phyloP scores from a whole-genome alignment of 2,113 vertebrate genomes.

The Lagenorhynchus albirostris region DNA sequence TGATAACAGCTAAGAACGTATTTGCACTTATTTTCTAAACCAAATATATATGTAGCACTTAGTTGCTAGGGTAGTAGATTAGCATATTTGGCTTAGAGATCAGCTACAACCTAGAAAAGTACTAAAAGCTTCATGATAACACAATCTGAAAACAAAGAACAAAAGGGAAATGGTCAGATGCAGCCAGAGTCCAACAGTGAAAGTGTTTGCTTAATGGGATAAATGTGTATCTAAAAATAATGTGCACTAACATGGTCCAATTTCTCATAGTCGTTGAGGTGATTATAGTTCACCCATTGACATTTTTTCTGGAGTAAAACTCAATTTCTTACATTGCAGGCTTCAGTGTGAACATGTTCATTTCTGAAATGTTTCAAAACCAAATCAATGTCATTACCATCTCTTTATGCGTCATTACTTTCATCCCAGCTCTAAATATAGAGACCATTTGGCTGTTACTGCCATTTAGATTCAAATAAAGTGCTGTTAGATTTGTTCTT shows the following conservation, averaged over 20 bases:
- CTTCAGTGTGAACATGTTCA: conserved; percentile 49
- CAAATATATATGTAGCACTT: conserved; percentile 43
- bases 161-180: conserved; percentile 35
- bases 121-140: conserved; percentile 56
- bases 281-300: conserved; percentile 43
- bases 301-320: conserved; percentile 51
- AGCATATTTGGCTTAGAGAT: conserved; percentile 49
- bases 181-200: conserved; percentile 26
- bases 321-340: conserved; percentile 35
- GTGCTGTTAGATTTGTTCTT: conserved; percentile 33
- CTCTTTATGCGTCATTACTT: conserved; percentile 53
- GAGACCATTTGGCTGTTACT: conserved; percentile 31
- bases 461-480: conserved; percentile 51
- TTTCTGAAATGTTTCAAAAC: conserved; percentile 59
- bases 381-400: conserved; percentile 33
- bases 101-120: conserved; percentile 38
- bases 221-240: conserved; percentile 57
- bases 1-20: conserved; percentile 31
- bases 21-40: conserved; percentile 56
- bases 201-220: conserved; percentile 52
- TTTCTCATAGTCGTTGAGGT: conserved; percentile 35
- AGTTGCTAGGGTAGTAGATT: conserved; percentile 37
- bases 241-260: not conserved
- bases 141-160: conserved; percentile 56
- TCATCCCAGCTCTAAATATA: conserved; percentile 46